These are phyloP conservation scores for Psittacara wagleri DNA, from an alignment of 2,113 vertebrate genomes.

Conservation along the genomic window DNA sequence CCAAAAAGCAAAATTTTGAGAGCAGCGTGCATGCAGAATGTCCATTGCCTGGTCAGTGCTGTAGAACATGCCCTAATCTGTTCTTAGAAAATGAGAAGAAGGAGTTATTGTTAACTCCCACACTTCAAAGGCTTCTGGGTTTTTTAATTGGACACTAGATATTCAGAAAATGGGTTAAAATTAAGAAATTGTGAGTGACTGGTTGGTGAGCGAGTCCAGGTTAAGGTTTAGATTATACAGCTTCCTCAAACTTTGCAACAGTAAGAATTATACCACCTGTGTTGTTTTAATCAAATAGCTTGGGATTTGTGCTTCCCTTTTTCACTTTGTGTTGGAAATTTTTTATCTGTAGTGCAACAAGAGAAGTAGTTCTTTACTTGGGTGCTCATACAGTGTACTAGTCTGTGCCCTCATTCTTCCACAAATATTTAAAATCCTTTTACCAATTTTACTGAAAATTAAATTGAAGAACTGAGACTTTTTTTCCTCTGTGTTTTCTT, in stretches of 20 bases:
- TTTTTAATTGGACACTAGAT: neutral
- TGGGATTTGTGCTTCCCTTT: neutral
- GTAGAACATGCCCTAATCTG: neutral
- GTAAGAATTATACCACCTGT: neutral
- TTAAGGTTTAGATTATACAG: neutral
- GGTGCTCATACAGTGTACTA: neutral
- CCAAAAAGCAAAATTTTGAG: neutral
- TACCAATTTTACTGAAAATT: neutral
- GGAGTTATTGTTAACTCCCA: neutral
- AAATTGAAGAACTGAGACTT: neutral
- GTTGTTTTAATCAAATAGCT: neutral
- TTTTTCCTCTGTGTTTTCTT: neutral
- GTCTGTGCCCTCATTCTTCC: neutral
- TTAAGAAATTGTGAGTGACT: neutral
- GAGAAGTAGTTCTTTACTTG: neutral
- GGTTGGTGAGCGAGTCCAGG: fast-evolving
- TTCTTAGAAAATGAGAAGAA: neutral
- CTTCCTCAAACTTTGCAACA: neutral
- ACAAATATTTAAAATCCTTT: neutral
- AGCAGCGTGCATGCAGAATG: neutral
- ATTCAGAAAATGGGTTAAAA: neutral
- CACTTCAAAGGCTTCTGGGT: neutral
- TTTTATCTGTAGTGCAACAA: neutral
- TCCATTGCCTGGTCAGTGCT: neutral
- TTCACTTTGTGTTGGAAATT: neutral